Evolutionary conservation across 2,797 vertebrate genomes (phyloP).

Genomic region (Stomatorhinus walkeri): DNA sequence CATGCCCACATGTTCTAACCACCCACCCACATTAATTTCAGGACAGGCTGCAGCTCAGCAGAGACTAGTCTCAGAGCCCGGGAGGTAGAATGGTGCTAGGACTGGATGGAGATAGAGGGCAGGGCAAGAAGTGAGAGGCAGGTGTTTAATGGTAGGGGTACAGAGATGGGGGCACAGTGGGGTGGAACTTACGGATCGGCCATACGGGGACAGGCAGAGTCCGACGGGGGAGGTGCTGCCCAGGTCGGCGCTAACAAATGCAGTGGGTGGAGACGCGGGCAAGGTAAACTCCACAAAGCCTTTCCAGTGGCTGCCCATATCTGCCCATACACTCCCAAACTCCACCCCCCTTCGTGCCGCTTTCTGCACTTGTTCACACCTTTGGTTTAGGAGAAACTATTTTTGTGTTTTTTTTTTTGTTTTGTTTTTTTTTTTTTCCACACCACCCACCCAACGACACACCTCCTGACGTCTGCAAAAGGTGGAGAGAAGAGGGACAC

Average conservation of each 20-base stretch:
- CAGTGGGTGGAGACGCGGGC: slow-evolving; percentile 68
- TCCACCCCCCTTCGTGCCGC: slow-evolving; percentile 48
- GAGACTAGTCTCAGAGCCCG: slow-evolving; percentile 65
- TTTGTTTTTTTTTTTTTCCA: slow-evolving; percentile 15
- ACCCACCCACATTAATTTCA: background rate
- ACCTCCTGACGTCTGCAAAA: slow-evolving; percentile 69
- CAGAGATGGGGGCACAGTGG: slow-evolving; percentile 39
- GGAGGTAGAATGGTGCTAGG: slow-evolving; percentile 47
- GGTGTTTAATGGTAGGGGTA: slow-evolving; percentile 12
- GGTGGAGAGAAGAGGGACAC: slow-evolving; percentile 55
- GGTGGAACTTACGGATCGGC: slow-evolving; percentile 70
- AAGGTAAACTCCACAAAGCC: slow-evolving; percentile 73
- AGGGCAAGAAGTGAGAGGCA: slow-evolving; percentile 25
- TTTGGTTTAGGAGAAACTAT: slow-evolving; percentile 16
- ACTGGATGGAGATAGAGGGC: slow-evolving; percentile 26
- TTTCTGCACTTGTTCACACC: slow-evolving; percentile 43
- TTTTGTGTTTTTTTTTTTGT: slow-evolving; percentile 15
- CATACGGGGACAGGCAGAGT: slow-evolving; percentile 73
- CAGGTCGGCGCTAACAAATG: slow-evolving; percentile 70
- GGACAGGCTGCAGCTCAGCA: slow-evolving; percentile 39
- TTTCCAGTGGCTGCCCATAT: slow-evolving; percentile 74
- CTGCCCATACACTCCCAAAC: slow-evolving; percentile 65
- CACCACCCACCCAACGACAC: slow-evolving; percentile 61
- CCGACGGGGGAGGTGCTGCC: slow-evolving; percentile 70
- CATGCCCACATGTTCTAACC: background rate